A percentile compares a stretch with the other conserved stretches of the same genome.
phyloP scores from a whole-genome alignment of 2,797 vertebrate genomes.

The Tolypeutes matacus region DNA sequence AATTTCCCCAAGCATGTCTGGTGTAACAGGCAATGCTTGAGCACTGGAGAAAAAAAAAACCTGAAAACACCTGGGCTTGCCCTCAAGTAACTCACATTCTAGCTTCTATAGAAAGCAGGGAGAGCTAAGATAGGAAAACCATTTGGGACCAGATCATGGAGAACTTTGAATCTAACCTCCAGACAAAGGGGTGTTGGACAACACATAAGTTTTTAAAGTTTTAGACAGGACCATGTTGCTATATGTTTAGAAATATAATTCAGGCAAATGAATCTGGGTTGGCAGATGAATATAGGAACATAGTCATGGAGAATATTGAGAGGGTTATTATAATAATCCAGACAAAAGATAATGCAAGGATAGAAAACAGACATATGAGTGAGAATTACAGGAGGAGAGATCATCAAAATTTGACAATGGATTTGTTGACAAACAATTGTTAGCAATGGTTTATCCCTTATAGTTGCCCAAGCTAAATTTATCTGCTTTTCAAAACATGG shows the following conservation, averaged over 20 bases:
- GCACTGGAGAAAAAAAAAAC: background rate
- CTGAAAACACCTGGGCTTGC: background rate
- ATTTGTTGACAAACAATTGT: conserved; percentile 31
- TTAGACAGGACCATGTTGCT: background rate
- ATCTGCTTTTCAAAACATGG: conserved; percentile 50
- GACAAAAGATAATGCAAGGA: background rate
- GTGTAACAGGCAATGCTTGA: background rate
- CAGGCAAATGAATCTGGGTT: background rate
- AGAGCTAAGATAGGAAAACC: background rate
- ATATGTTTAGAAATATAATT: background rate
- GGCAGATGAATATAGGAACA: background rate
- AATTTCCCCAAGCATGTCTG: background rate
- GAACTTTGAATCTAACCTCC: background rate
- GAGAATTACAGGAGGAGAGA: background rate
- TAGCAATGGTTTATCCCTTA: background rate
- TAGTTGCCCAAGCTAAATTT: conserved; percentile 34
- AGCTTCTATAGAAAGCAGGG: background rate
- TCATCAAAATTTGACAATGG: background rate
- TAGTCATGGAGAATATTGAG: background rate
- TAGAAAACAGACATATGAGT: conserved; percentile 24
- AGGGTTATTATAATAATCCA: background rate
- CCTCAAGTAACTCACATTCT: background rate
- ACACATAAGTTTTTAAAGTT: background rate
- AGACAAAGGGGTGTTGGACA: background rate
- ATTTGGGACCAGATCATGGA: background rate